Percentiles rank a stretch among this genome's conserved stretches.
These are phyloP conservation scores for Ochropleura leucogaster DNA, from an alignment of 2,888 invertebrate species.

Conservation along the genomic window DNA sequence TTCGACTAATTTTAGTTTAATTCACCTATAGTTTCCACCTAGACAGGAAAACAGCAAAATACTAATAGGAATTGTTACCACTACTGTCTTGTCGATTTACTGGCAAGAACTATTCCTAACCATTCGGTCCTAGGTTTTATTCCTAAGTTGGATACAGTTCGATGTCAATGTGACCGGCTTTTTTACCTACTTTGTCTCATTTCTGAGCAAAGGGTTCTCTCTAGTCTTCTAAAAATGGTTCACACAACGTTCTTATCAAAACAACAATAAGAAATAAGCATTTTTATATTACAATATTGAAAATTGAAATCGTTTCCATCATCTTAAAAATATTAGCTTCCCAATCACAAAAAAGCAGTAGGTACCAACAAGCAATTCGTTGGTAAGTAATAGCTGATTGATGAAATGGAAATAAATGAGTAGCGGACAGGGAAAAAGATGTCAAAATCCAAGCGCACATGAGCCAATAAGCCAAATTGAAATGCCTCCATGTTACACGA, in stretches of 20 bases:
- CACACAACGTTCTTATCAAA: not conserved
- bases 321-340: constrained; percentile 34
- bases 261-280: not conserved
- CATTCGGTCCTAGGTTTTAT: not conserved
- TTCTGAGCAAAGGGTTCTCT: too few species aligned
- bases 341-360: constrained; percentile 39
- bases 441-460: constrained; percentile 87
- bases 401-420: constrained; percentile 84
- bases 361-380: constrained; percentile 69
- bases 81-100: too few species aligned
- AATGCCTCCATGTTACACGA: constrained; percentile 84
- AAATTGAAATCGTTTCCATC: constrained; percentile 17
- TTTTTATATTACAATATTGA: not conserved
- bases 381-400: constrained; percentile 77
- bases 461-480: constrained; percentile 89
- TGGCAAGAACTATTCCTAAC: not conserved
- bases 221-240: not conserved
- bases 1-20: not conserved
- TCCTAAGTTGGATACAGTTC: not conserved
- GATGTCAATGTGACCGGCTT: not conserved
- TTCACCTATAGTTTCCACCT: not conserved
- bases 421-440: constrained; percentile 83
- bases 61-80: not conserved
- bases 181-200: too few species aligned
- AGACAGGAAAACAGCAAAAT: not conserved